These are phyloP conservation scores for Linurgus olivaceus DNA, from an alignment of 2,797 vertebrate genomes.

Conservation along the genomic window DNA sequence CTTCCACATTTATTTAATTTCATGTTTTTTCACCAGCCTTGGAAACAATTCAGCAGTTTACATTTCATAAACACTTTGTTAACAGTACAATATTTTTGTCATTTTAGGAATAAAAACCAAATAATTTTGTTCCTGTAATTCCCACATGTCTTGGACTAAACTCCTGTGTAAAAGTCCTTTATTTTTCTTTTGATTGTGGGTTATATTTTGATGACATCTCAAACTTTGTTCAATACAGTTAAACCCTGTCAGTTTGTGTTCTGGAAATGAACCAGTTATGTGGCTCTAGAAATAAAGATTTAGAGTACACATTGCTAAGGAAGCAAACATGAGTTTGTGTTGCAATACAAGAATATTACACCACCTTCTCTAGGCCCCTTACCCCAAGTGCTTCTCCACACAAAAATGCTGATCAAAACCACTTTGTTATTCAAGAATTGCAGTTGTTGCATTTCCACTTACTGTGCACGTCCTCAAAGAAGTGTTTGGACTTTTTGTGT, in stretches of 20 bases:
- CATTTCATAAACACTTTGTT: background rate
- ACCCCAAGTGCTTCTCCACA: background rate
- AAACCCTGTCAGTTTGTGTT: background rate
- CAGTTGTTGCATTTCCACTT: background rate
- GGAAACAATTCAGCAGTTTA: background rate
- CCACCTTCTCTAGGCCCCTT: background rate
- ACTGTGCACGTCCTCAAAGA: background rate
- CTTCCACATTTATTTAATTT: background rate
- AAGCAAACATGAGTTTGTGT: background rate
- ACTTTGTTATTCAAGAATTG: background rate
- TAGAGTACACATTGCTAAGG: background rate
- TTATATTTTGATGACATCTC: background rate
- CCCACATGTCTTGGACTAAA: background rate
- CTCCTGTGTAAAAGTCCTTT: background rate
- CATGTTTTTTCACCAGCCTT: background rate
- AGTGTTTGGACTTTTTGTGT: background rate
- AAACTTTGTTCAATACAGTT: background rate
- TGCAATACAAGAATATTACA: background rate
- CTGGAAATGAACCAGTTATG: background rate
- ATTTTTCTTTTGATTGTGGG: background rate
- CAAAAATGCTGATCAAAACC: background rate
- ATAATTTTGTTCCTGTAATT: background rate
- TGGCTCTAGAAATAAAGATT: background rate
- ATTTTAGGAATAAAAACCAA: background rate
- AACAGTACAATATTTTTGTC: background rate